Base-by-base conservation (phyloP, 2,888 invertebrate genomes). In the Zaprionus bogoriensis region DNA sequence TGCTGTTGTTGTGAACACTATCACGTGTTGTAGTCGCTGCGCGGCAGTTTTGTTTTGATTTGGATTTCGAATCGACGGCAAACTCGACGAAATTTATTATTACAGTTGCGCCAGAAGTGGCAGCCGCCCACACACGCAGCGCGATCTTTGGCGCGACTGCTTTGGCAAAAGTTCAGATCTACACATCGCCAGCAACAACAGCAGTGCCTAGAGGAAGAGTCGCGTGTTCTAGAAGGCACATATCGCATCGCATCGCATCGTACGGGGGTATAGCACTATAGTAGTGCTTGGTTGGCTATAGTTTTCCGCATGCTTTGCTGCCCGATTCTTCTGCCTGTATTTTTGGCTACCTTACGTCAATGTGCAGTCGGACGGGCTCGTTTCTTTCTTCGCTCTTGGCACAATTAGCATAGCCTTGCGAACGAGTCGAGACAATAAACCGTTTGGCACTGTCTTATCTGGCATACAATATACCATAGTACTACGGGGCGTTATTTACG, bases 401-500 rank as follows among this genome's bases (percentile, higher is more conserved):
- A 77, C 69, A 77, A 77, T 80, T 83, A 74, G 60, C 74, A 48
- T 38, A 72, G 55, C 80, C 83, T 80, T 83, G 77, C 45, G 9
- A 41, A 23, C 39, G 32, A 42, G 10, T 22, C 22, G 45, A n/a
- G n/a, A 39, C 47, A 52, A 32, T 5, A 39, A 48, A 25, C 10
- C 6, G 54, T 36, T 69, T 64, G 53, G 50, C 58, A 59, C 47
- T 9, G 19, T 28, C 50, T 68, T 47, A 54, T 68, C 57, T 53
- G 30, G 4, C 14, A 38, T n/a, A n/a, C n/a, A n/a, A n/a, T n/a
- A n/a, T n/a, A n/a, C n/a, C n/a, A n/a, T n/a, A n/a, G n/a, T n/a
- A n/a, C n/a, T n/a, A n/a, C n/a, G n/a, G n/a, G n/a, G n/a, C n/a
- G n/a, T n/a, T n/a, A n/a, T n/a, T n/a, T n/a, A 2, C 39, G 12